Percentiles rank a stretch among this genome's conserved stretches.
These are phyloP conservation scores for Fragum whitleyi DNA, from an alignment of 2,888 invertebrate genomes.

Conservation along the genomic window DNA sequence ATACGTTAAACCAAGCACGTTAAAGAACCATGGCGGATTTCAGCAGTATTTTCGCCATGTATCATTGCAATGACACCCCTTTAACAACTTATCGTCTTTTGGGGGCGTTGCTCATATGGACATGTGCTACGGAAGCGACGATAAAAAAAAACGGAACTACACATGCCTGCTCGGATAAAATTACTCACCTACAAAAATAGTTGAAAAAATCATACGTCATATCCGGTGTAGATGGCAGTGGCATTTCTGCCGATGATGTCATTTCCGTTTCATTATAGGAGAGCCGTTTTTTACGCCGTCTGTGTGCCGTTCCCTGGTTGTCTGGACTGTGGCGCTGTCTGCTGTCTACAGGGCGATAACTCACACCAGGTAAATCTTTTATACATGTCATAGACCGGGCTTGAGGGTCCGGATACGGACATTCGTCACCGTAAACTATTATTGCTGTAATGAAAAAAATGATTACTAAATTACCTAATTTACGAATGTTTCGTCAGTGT, in stretches of 20 bases:
- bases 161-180: too few species aligned
- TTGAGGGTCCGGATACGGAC: slow-evolving; percentile 12
- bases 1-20: too few species aligned
- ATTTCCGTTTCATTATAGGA: slow-evolving; percentile 12
- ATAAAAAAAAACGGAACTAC: too few species aligned
- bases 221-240: slow-evolving; percentile 16
- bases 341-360: background rate
- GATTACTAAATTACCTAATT: too few species aligned
- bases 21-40: too few species aligned
- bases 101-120: too few species aligned
- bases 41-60: too few species aligned
- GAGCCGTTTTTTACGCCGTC: background rate
- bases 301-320: background rate
- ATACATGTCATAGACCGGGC: slow-evolving; percentile 22
- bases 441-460: background rate
- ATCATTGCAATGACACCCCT: too few species aligned
- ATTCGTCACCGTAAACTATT: background rate
- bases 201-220: slow-evolving; percentile 12
- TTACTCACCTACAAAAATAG: slow-evolving; percentile 13
- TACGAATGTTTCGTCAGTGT: too few species aligned
- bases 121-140: too few species aligned
- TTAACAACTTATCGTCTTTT: too few species aligned
- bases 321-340: background rate
- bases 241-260: background rate
- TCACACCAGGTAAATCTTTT: slow-evolving; percentile 15